A percentile compares a stretch with the other conserved stretches of the same genome.
These are phyloP conservation scores for Balaenoptera acutorostrata DNA, from an alignment of 2,113 vertebrate genomes.

Conservation along the genomic window DNA sequence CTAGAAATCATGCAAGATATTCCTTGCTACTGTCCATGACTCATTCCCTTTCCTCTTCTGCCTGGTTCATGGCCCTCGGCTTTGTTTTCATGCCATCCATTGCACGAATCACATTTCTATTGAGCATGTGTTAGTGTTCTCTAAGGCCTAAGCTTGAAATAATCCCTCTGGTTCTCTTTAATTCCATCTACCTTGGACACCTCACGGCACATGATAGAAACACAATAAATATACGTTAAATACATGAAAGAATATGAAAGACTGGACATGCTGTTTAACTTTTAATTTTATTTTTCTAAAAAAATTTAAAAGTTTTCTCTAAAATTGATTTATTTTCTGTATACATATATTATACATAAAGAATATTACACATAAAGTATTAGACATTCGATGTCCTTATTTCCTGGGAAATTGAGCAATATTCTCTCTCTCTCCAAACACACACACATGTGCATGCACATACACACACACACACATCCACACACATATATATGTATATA, in stretches of 20 bases:
- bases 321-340: background rate
- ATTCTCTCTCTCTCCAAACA: background rate
- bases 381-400: background rate
- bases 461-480: no score
- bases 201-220: background rate
- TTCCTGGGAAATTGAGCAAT: background rate
- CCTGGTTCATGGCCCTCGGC: background rate
- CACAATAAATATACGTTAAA: background rate
- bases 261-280: background rate
- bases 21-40: background rate
- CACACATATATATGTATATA: fast-evolving
- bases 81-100: background rate
- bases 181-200: background rate
- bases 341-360: background rate
- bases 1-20: background rate
- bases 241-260: background rate
- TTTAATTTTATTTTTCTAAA: background rate
- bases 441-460: background rate
- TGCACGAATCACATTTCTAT: background rate
- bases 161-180: background rate
- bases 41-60: background rate
- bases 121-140: background rate
- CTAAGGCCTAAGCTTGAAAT: background rate
- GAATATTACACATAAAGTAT: background rate
- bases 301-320: background rate